Evolutionary conservation across 2,888 invertebrate species (phyloP), one percentile per base, ranked within the genome.

Genomic region (Stramonita haemastoma): DNA sequence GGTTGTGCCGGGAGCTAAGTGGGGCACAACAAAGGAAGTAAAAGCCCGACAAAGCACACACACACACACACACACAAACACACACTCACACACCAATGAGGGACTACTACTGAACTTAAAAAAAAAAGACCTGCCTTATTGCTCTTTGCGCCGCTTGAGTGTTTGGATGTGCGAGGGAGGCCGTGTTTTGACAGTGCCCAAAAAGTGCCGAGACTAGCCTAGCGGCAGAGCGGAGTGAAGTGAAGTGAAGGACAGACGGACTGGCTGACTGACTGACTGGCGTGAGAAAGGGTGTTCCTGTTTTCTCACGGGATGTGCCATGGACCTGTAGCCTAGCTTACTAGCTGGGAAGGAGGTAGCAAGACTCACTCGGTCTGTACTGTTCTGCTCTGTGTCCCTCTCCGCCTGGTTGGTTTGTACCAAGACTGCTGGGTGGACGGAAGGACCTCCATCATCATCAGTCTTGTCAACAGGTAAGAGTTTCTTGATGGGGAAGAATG

Each of bases 101-200:
- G 46, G 46, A 46, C 46, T n/a, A n/a, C n/a, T n/a, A n/a, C n/a
- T 46, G 46, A 46, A 46, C 46, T 46, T 46, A 46, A 46, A 2
- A 46, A n/a, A n/a, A n/a, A n/a, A n/a, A n/a, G n/a, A 46, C 46
- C 46, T 46, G 46, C 46, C 46, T 46, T 46, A 46, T 46, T 46
- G 46, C 46, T 46, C 46, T 46, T 46, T 46, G 8, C 46, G 46
- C 46, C 46, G 46, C 46, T n/a, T 29, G 46, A 19, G 22, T 83
- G 83, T 83, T 83, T 46, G 83, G 83, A 83, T 46, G 83, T 83
- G 83, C n/a, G 46, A 83, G 83, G 46, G 83, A 83, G 83, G 73
- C 73, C n/a, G 26, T 83, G 83, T 83, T 83, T 36, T 83, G 83
- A 83, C 83, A 83, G 22, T 29, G 8, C 5, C 34, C 32, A 13